phyloP scores from a whole-genome alignment of 2,797 vertebrate species.

The Passerculus sandwichensis region DNA sequence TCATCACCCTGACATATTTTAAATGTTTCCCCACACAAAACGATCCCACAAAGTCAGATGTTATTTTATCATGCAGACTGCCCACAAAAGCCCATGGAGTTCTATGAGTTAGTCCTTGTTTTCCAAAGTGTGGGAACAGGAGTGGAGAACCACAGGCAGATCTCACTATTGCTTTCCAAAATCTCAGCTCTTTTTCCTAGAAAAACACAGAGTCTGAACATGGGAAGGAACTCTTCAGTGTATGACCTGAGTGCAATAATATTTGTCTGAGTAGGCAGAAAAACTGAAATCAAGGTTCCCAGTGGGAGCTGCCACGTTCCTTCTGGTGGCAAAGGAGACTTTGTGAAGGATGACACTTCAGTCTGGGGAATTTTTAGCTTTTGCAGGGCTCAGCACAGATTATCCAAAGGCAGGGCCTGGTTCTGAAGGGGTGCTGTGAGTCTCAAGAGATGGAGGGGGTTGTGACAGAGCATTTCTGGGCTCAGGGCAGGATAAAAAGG shows the following conservation, averaged over 20 bases:
- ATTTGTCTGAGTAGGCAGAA: constrained; percentile 33
- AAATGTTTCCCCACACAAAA: background rate
- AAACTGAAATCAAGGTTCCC: background rate
- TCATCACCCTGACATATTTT: background rate
- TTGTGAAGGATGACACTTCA: background rate
- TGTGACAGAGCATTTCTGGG: background rate
- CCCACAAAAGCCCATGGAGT: background rate
- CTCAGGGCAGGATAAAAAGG: background rate
- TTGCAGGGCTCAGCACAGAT: background rate
- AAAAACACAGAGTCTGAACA: background rate
- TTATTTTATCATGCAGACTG: background rate
- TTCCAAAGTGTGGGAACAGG: background rate
- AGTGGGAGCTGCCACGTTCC: background rate
- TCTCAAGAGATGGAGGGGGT: background rate
- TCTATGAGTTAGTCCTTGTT: constrained; percentile 2
- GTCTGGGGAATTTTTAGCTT: background rate
- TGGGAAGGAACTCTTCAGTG: background rate
- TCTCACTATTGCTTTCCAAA: background rate
- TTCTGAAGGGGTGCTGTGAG: rapidly evolving
- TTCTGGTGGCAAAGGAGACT: background rate
- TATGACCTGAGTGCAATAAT: background rate
- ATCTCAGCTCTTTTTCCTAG: background rate
- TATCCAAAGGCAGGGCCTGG: background rate
- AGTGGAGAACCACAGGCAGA: background rate
- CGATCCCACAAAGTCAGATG: background rate